phyloP scores from a whole-genome alignment of 2,113 vertebrate genomes.

The Hippocampus zosterae region DNA sequence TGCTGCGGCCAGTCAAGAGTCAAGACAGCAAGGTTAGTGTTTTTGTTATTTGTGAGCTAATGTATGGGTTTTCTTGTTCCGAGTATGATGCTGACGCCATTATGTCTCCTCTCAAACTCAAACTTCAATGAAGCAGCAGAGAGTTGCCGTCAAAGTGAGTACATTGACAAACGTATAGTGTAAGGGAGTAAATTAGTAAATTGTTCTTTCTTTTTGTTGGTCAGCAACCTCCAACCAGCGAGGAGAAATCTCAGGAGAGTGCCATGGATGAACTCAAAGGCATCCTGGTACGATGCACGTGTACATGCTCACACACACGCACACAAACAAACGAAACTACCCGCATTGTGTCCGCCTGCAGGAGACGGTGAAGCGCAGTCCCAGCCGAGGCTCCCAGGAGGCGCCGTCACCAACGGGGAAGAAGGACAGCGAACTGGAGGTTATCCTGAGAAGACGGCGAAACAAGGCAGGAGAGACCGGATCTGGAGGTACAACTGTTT shows the following conservation, averaged over 20 bases:
- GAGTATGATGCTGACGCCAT: background rate
- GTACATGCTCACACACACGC: background rate
- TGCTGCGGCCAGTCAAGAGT: constrained; percentile 75
- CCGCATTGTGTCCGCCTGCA: constrained; percentile 22
- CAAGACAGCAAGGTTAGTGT: constrained; percentile 69
- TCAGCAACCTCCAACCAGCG: constrained; percentile 45
- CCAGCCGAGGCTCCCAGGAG: constrained; percentile 74
- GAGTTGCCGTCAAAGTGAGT: constrained; percentile 69
- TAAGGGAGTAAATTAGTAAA: background rate
- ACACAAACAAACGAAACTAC: background rate
- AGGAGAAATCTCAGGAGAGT: constrained; percentile 75
- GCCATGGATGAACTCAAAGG: constrained; percentile 80
- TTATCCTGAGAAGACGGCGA: constrained; percentile 74
- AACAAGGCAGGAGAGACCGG: constrained; percentile 71
- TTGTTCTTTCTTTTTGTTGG: constrained; percentile 8
- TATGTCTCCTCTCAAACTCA: background rate
- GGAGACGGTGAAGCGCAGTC: constrained; percentile 77
- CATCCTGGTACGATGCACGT: constrained; percentile 69
- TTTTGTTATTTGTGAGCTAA: background rate
- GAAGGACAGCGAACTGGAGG: constrained; percentile 78
- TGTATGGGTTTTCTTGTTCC: background rate
- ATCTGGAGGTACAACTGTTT: constrained; percentile 11
- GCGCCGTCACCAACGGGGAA: constrained; percentile 46
- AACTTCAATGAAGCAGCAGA: constrained; percentile 44
- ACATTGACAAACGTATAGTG: constrained; percentile 5